A percentile compares a stretch with the other conserved stretches of the same genome.
phyloP scores from a whole-genome alignment of 2,888 invertebrate species.

The Caenorhabditis afra region DNA sequence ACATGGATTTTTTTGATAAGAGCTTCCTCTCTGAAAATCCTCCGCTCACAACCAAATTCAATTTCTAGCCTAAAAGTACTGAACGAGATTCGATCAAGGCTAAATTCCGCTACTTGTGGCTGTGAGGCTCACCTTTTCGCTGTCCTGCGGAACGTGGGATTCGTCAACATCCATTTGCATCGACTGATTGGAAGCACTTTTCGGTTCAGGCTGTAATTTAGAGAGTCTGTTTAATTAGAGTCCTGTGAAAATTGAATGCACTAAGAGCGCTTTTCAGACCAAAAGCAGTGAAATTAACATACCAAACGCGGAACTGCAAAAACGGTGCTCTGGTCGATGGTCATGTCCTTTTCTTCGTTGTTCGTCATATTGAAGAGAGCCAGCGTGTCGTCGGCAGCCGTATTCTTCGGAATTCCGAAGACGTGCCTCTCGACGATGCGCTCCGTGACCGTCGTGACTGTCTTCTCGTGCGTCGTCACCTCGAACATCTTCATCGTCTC shows the following conservation, averaged over 20 bases:
- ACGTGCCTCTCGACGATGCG: not conserved
- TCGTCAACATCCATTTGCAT: slow-evolving; percentile 6
- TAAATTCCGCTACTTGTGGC: too few species aligned
- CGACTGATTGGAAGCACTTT: not conserved
- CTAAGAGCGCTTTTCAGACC: too few species aligned
- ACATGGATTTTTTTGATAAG: not conserved
- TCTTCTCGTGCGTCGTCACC: not conserved
- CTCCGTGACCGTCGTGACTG: not conserved
- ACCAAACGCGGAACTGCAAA: not conserved
- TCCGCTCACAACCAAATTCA: too few species aligned
- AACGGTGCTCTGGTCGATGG: slow-evolving; percentile 1
- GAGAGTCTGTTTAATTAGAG: not conserved
- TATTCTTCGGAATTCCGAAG: not conserved
- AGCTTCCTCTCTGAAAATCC: slow-evolving; percentile 13
- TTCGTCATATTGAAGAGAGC: slow-evolving; percentile 19
- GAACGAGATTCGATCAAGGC: too few species aligned
- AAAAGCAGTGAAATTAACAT: too few species aligned
- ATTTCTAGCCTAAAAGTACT: too few species aligned
- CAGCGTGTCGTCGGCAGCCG: slow-evolving; percentile 13
- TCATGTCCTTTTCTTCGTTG: slow-evolving; percentile 18
- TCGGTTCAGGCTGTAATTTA: not conserved
- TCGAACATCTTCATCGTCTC: slow-evolving; percentile 18
- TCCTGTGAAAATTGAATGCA: not conserved
- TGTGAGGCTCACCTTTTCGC: slow-evolving; percentile 24
- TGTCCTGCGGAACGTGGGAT: not conserved